Conservation (phyloP, 2,797 vertebrate genomes). For the Gymnopithys bicolor region DNA sequence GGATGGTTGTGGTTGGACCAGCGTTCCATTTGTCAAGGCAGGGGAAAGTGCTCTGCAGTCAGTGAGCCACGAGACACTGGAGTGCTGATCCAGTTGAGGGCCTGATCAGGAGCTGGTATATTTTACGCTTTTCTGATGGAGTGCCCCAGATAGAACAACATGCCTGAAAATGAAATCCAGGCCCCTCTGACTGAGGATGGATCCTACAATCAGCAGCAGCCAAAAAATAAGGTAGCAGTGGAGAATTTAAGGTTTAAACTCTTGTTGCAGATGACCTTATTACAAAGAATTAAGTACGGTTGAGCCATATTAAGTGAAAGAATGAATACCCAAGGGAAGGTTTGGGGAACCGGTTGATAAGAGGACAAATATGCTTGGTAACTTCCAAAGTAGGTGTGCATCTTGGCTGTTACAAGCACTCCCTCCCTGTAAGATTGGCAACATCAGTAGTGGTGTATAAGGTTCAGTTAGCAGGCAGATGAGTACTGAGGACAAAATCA, state of each 20-base stretch:
- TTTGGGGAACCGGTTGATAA: rapidly evolving
- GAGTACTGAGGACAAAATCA: not conserved
- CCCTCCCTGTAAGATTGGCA: not conserved
- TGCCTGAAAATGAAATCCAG: not conserved
- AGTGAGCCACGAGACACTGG: not conserved
- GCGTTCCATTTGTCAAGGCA: not conserved
- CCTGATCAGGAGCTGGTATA: not conserved
- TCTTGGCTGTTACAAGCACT: not conserved
- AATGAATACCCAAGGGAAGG: rapidly evolving
- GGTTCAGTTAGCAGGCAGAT: not conserved
- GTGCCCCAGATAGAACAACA: rapidly evolving
- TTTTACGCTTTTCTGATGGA: not conserved
- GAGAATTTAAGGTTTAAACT: not conserved
- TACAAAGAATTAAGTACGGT: not conserved
- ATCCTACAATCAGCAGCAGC: not conserved
- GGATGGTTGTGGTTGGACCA: not conserved
- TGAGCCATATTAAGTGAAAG: not conserved
- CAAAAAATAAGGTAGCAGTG: not conserved
- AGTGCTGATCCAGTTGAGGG: not conserved
- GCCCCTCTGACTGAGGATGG: not conserved
- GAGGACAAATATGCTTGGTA: not conserved
- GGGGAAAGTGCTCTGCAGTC: not conserved
- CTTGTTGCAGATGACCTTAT: not conserved
- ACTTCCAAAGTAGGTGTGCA: not conserved
- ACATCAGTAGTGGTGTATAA: not conserved